These are phyloP conservation scores for Leptinotarsa tumamoca DNA, from an alignment of 2,888 invertebrate genomes.

Conservation along the genomic window DNA sequence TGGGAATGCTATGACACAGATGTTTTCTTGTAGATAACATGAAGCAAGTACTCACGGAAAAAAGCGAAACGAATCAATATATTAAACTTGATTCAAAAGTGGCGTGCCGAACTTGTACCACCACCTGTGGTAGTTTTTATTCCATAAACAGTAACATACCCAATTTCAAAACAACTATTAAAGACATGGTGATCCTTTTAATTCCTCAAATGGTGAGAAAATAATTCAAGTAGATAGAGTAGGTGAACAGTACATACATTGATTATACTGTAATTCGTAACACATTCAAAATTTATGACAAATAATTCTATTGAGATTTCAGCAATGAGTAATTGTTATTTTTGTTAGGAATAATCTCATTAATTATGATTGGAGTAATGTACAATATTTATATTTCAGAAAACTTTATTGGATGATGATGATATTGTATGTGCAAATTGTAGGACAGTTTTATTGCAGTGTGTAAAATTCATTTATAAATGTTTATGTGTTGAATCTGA, in stretches of 20 bases:
- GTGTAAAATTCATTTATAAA: constrained; percentile 2
- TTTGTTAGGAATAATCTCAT: too few relatives aligned
- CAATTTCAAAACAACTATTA: background rate
- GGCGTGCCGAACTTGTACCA: background rate
- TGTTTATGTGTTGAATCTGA: background rate
- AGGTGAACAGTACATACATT: too few relatives aligned
- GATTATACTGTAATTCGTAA: too few relatives aligned
- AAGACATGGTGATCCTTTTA: constrained; percentile 13
- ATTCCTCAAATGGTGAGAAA: constrained; percentile 17
- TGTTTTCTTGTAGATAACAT: background rate
- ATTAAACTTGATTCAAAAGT: background rate
- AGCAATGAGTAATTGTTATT: too few relatives aligned
- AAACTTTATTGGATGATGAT: background rate
- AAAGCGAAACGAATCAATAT: background rate
- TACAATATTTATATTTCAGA: background rate
- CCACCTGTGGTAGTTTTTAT: background rate
- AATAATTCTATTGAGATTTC: too few relatives aligned
- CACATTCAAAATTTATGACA: too few relatives aligned
- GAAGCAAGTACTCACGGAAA: background rate
- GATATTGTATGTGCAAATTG: background rate
- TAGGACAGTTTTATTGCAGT: background rate
- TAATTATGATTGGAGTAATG: background rate
- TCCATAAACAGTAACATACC: background rate
- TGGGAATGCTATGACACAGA: too few relatives aligned
- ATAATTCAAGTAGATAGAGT: background rate